Evolutionary conservation across 2,113 vertebrate genomes (phyloP).

Genomic region (Centropristis striata): DNA sequence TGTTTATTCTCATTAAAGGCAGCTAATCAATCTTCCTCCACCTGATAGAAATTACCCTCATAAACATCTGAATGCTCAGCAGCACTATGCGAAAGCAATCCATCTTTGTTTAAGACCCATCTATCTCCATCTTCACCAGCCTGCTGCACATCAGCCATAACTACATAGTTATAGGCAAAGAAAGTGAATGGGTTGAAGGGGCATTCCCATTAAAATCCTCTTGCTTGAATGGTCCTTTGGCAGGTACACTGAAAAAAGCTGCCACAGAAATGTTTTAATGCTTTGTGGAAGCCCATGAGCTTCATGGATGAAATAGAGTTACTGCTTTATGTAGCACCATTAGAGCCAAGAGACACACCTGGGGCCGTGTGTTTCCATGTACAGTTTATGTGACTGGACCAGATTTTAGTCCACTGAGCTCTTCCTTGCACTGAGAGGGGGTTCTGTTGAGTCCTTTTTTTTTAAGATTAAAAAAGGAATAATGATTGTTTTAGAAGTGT

Average conservation of each 20-base stretch:
- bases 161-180: constrained; percentile 31
- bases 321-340: neutral
- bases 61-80: constrained; percentile 53
- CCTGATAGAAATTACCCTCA: constrained; percentile 54
- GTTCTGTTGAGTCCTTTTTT: neutral
- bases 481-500: no score
- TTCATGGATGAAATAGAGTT: constrained; percentile 2
- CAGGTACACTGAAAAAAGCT: constrained; percentile 10
- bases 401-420: neutral
- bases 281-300: constrained; percentile 10
- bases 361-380: neutral
- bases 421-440: neutral
- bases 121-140: constrained; percentile 46
- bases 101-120: constrained; percentile 58
- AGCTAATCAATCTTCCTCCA: constrained; percentile 57
- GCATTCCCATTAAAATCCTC: constrained; percentile 38
- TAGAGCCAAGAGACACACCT: neutral
- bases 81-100: constrained; percentile 47
- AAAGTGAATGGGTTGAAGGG: constrained; percentile 19
- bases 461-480: no score
- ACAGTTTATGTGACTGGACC: no score
- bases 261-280: neutral
- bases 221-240: constrained; percentile 29
- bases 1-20: constrained; percentile 61
- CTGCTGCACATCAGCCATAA: constrained; percentile 21